Evolutionary conservation across 2,113 vertebrate genomes (phyloP).

Genomic region (Sapajus apella): DNA sequence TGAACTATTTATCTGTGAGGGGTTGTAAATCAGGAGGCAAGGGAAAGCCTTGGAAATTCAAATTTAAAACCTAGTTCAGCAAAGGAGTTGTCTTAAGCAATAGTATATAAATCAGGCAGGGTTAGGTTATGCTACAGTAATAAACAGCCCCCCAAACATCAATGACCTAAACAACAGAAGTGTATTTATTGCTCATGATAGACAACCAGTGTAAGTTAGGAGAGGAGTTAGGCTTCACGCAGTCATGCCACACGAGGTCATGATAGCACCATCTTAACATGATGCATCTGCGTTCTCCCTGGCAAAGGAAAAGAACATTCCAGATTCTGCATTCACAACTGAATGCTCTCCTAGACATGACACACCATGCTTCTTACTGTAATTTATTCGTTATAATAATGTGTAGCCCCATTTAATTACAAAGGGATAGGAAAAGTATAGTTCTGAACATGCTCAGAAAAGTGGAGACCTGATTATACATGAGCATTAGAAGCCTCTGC

Average conservation of each 20-base stretch:
- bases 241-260: accelerated
- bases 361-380: background rate
- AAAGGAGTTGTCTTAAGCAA: background rate
- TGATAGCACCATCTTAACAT: background rate
- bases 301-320: background rate
- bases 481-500: background rate
- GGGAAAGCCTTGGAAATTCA: background rate
- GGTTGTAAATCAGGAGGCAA: background rate
- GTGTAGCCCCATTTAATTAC: no score
- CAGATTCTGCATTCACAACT: background rate
- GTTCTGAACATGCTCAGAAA: background rate
- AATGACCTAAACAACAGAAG: background rate
- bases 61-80: background rate
- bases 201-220: background rate
- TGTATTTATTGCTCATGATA: background rate
- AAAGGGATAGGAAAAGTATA: background rate
- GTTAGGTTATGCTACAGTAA: background rate
- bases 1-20: background rate
- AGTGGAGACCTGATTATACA: background rate
- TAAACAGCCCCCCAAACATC: background rate
- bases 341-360: background rate
- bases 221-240: background rate
- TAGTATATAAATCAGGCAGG: background rate
- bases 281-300: background rate
- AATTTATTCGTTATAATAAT: background rate